These are phyloP conservation scores for Sialis fuliginosa DNA, from an alignment of 2,888 invertebrate genomes.

Conservation along the genomic window DNA sequence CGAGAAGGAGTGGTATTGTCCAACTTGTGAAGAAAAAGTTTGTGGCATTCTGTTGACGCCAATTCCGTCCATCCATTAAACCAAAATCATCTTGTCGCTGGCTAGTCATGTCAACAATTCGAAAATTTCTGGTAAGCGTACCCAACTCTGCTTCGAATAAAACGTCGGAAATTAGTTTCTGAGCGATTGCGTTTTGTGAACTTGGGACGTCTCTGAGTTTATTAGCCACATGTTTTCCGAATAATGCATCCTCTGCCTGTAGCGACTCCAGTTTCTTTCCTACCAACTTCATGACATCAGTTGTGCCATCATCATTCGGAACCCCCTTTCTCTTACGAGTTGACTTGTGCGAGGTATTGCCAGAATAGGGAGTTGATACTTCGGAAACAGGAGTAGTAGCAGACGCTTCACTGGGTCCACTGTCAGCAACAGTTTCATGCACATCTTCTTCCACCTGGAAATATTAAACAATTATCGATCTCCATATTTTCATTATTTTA, in stretches of 20 bases:
- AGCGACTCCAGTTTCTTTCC: conserved; percentile 3
- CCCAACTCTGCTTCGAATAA: conserved; percentile 10
- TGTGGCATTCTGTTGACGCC: conserved; percentile 5
- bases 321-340: conserved; percentile 3
- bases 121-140: conserved; percentile 11
- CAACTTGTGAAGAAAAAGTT: too few species aligned
- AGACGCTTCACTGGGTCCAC: too few species aligned
- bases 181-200: conserved; percentile 9
- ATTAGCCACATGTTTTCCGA: conserved; percentile 11
- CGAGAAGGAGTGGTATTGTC: conserved; percentile 1
- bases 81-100: conserved; percentile 11
- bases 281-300: conserved; percentile 10
- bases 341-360: too few species aligned
- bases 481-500: too few species aligned
- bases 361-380: too few species aligned
- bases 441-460: too few species aligned
- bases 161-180: conserved; percentile 6
- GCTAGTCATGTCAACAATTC: conserved; percentile 11
- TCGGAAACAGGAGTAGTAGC: too few species aligned
- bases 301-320: conserved; percentile 11
- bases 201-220: conserved; percentile 9
- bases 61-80: conserved; percentile 8
- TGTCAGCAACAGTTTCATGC: too few species aligned
- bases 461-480: too few species aligned
- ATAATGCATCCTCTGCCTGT: conserved; percentile 11